A percentile compares a stretch with the other conserved stretches of the same genome.
These are phyloP conservation scores for Stomatorhinus walkeri DNA, from an alignment of 2,797 vertebrate species.

Conservation along the genomic window DNA sequence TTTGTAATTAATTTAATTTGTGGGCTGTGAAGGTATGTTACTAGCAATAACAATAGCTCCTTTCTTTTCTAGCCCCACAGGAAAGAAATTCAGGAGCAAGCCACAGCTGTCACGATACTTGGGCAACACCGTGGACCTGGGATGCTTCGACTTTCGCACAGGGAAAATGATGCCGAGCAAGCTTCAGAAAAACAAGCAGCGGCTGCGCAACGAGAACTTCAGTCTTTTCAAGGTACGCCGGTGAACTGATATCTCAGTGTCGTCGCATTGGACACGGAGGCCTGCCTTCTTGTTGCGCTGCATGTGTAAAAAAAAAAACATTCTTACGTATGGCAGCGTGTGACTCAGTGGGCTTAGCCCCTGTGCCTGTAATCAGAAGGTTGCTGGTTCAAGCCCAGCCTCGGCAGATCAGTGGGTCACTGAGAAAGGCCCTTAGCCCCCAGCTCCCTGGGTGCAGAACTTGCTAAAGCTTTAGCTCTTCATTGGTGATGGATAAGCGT, in stretches of 20 bases:
- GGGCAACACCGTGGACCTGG: conserved; percentile 82
- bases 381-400: background rate
- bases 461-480: background rate
- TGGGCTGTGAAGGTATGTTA: background rate
- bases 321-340: background rate
- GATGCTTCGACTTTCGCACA: conserved; percentile 90
- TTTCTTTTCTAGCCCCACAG: conserved; percentile 67
- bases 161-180: conserved; percentile 94
- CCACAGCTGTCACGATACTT: conserved; percentile 90
- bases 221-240: conserved; percentile 63
- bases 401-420: background rate
- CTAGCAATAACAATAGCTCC: background rate
- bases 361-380: background rate
- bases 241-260: background rate
- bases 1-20: background rate
- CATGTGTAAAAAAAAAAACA: background rate
- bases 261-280: background rate
- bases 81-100: conserved; percentile 94
- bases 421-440: background rate
- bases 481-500: background rate
- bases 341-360: background rate
- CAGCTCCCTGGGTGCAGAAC: background rate
- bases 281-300: background rate
- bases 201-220: conserved; percentile 75
- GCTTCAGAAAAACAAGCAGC: conserved; percentile 88